These are phyloP conservation scores for Nephrotoma appendiculata DNA, from an alignment of 2,888 invertebrate genomes.

Conservation along the genomic window DNA sequence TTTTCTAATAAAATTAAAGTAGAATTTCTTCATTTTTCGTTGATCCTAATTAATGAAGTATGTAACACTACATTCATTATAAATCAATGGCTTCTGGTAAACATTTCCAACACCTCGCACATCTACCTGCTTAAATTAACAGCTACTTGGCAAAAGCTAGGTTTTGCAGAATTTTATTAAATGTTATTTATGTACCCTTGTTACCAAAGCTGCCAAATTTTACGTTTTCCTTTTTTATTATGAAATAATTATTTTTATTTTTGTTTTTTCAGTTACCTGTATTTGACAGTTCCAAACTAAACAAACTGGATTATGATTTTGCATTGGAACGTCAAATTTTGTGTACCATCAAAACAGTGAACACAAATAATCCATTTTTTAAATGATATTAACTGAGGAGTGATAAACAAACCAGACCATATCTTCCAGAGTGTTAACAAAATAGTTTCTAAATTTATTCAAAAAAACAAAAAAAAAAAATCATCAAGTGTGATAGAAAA, in stretches of 20 bases:
- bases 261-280: constrained; percentile 20
- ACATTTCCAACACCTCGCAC: no score
- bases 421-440: background rate
- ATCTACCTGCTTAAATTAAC: no score
- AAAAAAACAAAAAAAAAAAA: background rate
- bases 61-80: no score
- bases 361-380: constrained; percentile 31
- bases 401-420: background rate
- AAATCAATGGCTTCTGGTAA: no score
- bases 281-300: constrained; percentile 22
- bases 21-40: no score
- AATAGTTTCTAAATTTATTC: background rate
- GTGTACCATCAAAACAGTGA: constrained; percentile 31
- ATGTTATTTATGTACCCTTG: background rate
- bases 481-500: background rate
- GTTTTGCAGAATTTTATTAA: background rate
- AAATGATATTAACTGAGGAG: constrained; percentile 6
- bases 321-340: constrained; percentile 31
- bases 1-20: no score
- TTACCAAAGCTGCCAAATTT: background rate
- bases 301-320: constrained; percentile 30
- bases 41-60: no score
- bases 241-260: background rate
- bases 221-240: background rate
- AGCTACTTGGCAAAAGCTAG: no score